Base-by-base conservation (phyloP, 2,113 vertebrate species). In the Natator depressus region DNA sequence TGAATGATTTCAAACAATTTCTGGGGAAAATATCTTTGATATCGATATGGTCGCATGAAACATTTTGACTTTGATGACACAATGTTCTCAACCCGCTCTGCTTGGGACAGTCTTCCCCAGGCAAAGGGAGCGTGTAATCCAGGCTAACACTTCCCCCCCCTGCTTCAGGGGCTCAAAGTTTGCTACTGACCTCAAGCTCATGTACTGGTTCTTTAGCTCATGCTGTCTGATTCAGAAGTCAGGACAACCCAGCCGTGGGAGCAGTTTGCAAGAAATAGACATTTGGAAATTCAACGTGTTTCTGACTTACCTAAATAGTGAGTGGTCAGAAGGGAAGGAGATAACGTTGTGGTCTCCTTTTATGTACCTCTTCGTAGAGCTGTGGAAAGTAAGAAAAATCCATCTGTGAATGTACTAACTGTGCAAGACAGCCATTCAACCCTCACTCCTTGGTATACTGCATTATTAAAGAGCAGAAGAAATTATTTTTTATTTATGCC, bases 281-380 rank as follows among this genome's bases (percentile, higher is more conserved):
- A 6, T 22, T 24, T 22, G 13, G 14, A 16, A 46, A 42, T 72
- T 72, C 69, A 22, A 86, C 25, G 17, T 50, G 46, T 9, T 31
- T 49, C 38, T 24, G 46, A 79, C 85, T 91, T 72, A 97, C 84
- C 1, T 4, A 7, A 81, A 27, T 1, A 42, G 90, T 5, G 91
- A 93, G 49, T 91, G 3, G 1, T 35, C 6, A 5, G 83, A 25
- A 0, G 47, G 94, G 82, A 94, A 57, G 24, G 82, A 81, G 84
- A 83, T 1, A 49, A 72, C 55, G 91, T 6, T 87, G 53, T 96
- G 91, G 90, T 97, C 93, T 87, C 92, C 96, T 92, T 96, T 88
- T 93, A 96, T 91, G 94, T 85, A 92, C 82, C 94, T 95, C 94
- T 97, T 96, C 2, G 80, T 89, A 96, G 97, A 97, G 97, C 98